Evolutionary conservation across 2,888 invertebrate species (phyloP).

Genomic region (Calephelis perditalis): DNA sequence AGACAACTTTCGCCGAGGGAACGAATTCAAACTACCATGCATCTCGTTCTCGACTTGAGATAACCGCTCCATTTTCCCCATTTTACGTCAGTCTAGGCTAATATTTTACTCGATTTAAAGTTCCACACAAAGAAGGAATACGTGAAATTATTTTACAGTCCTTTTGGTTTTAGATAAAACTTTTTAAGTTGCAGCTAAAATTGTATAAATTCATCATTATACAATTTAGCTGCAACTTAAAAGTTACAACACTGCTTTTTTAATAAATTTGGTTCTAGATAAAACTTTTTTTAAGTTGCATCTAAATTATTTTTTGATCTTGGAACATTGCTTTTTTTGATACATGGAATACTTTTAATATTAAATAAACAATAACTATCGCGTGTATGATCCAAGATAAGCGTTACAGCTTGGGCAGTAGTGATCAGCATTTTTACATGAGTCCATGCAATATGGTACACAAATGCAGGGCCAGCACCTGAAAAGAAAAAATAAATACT

Average conservation of each 20-base stretch:
- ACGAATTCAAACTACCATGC: slow-evolving; percentile 14
- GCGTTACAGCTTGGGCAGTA: slow-evolving; percentile 78
- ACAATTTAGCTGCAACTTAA: no score
- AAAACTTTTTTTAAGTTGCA: no score
- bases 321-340: background rate
- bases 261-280: no score
- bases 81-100: slow-evolving; percentile 22
- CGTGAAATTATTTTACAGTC: background rate
- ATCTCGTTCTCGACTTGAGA: slow-evolving; percentile 20
- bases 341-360: background rate
- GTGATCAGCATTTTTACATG: slow-evolving; percentile 77
- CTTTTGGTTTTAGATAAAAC: no score
- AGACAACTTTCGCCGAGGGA: slow-evolving; percentile 10
- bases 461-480: slow-evolving; percentile 77
- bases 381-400: slow-evolving; percentile 71
- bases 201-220: no score
- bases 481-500: slow-evolving; percentile 29
- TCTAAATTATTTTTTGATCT: no score
- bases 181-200: no score
- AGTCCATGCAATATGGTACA: slow-evolving; percentile 77
- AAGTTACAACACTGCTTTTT: no score
- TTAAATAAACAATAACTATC: slow-evolving; percentile 29
- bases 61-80: slow-evolving; percentile 26
- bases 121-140: slow-evolving; percentile 20
- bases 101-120: slow-evolving; percentile 28